Conservation (phyloP, 2,797 vertebrate species). For the Acipenser transmontanus region DNA sequence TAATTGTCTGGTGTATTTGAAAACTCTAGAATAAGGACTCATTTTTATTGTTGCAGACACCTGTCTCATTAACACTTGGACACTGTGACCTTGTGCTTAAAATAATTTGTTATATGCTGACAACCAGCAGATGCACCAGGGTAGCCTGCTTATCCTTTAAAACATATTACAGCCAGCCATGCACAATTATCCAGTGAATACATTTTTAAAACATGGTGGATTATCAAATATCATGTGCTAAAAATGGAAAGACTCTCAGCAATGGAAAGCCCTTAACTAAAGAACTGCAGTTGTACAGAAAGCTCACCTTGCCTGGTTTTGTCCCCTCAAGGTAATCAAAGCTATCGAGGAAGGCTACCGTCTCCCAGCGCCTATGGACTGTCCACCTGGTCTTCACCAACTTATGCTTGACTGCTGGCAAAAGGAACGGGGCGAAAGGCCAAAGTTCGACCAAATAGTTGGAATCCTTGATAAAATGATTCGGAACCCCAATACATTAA, state of each 20-base stretch:
- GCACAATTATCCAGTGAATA: conserved; percentile 12
- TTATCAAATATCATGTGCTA: conserved; percentile 4
- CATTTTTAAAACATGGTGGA: conserved; percentile 26
- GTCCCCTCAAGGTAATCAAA: conserved; percentile 82
- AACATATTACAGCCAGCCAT: conserved; percentile 21
- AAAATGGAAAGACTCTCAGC: not conserved
- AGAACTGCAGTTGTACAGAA: no score
- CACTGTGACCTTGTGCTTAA: conserved; percentile 10
- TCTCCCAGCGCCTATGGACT: conserved; percentile 95
- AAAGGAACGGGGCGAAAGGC: conserved; percentile 88
- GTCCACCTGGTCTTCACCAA: conserved; percentile 91
- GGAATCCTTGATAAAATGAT: conserved; percentile 98
- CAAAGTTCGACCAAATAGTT: conserved; percentile 96
- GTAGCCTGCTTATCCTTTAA: conserved; percentile 19
- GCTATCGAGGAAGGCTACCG: conserved; percentile 97
- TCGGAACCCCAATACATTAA: conserved; percentile 92
- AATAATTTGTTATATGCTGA: conserved; percentile 17
- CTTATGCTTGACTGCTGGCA: conserved; percentile 98
- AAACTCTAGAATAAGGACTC: not conserved
- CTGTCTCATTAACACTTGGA: conserved; percentile 3
- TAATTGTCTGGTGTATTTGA: not conserved
- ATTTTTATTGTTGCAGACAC: not conserved
- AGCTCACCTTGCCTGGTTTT: conserved; percentile 2
- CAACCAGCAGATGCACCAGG: conserved; percentile 15
- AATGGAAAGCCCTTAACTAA: no score